phyloP scores from a whole-genome alignment of 23 tunicate genomes.

The Halocynthia roretzi region DNA sequence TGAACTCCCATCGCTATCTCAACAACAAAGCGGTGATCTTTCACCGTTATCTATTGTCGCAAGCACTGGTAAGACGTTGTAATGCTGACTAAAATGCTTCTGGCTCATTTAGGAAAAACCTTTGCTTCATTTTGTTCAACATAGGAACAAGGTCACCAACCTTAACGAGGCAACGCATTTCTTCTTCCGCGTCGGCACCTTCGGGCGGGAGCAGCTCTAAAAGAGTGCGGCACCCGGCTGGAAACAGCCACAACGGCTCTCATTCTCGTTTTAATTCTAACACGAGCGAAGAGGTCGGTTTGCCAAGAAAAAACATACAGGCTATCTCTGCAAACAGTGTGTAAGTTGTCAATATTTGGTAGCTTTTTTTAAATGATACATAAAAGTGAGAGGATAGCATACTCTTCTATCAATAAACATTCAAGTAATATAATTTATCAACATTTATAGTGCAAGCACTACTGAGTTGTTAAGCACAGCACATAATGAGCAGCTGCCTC shows the following conservation, averaged over 20 bases:
- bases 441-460: not conserved
- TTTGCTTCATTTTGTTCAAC: too few species aligned
- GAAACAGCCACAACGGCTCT: not conserved
- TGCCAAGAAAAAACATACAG: not conserved
- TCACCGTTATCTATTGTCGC: too few species aligned
- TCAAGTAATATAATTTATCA: not conserved
- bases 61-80: too few species aligned
- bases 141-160: too few species aligned
- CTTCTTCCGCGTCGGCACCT: too few species aligned
- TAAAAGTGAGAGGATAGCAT: not conserved
- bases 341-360: not conserved
- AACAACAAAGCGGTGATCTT: too few species aligned
- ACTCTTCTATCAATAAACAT: not conserved
- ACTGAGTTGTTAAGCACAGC: not conserved
- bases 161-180: too few species aligned
- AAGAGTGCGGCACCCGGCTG: constrained; percentile 30
- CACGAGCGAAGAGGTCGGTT: constrained; percentile 18
- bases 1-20: too few species aligned
- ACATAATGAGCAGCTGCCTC: constrained; percentile 2
- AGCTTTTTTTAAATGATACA: too few species aligned
- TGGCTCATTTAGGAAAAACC: too few species aligned
- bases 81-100: too few species aligned
- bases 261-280: constrained; percentile 18
- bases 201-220: not conserved
- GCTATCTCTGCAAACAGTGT: not conserved